Evolutionary conservation across 2,888 invertebrate genomes (phyloP).

Genomic region (Andrena dorsata): DNA sequence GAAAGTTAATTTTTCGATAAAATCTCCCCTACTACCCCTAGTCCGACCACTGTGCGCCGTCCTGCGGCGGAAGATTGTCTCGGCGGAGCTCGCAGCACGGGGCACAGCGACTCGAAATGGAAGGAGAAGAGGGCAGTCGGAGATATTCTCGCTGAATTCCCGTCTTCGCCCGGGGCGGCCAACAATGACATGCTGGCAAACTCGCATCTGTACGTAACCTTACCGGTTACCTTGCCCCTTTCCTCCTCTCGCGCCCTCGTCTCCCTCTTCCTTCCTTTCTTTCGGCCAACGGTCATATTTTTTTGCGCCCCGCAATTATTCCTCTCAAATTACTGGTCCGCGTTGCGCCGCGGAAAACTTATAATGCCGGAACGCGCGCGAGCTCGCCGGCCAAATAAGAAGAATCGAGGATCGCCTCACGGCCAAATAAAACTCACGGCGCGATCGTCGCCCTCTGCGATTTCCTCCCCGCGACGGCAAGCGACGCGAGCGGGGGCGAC

Average conservation of each 20-base stretch:
- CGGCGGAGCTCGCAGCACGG: not conserved
- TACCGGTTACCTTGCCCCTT: conserved; percentile 59
- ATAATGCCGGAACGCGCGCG: conserved; percentile 54
- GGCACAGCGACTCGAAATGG: conserved; percentile 9
- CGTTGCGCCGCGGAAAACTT: conserved; percentile 77
- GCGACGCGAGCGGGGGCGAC: not conserved
- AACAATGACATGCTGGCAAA: conserved; percentile 81
- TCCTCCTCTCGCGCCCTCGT: conserved; percentile 26
- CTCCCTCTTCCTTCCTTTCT: conserved; percentile 34
- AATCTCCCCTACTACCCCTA: too few relatives aligned
- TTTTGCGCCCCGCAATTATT: conserved; percentile 81
- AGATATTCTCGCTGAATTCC: conserved; percentile 69
- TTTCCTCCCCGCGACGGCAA: not conserved
- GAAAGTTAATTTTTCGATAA: too few relatives aligned
- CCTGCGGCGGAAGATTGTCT: not conserved
- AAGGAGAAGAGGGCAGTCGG: conserved; percentile 56
- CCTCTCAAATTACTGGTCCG: conserved; percentile 79
- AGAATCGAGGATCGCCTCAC: conserved; percentile 26
- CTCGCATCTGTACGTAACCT: conserved; percentile 72
- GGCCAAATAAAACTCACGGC: conserved; percentile 25
- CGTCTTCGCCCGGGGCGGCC: conserved; percentile 73
- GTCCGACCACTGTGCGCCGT: not conserved
- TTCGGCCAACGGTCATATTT: conserved; percentile 76
- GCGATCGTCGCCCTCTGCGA: not conserved
- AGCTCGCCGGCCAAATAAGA: conserved; percentile 55